Base-by-base conservation (phyloP, 2,797 vertebrate genomes). In the Dermochelys coriacea region DNA sequence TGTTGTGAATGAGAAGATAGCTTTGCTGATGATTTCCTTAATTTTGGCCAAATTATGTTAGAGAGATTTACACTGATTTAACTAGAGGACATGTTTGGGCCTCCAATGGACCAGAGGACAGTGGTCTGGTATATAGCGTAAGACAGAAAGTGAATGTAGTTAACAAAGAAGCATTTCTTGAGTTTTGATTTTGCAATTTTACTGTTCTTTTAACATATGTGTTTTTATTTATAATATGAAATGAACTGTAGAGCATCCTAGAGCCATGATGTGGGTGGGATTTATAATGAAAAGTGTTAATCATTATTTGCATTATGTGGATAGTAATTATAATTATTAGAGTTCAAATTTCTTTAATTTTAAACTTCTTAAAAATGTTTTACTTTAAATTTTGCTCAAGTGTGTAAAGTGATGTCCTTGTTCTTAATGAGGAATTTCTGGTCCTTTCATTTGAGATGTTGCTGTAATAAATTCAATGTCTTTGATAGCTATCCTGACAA, bases 401-500 rank as follows among this genome's bases (percentile, higher is more conserved):
- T 82, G 59, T 77, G 29, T 77, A 49, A 47, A 77, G 49, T 31
- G 27, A 77, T 77, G 45, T 27, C 29, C 55, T 86, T 64, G 29
- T 12, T 61, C 29, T 86, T 5, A 86, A 1, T 54, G 57, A 50
- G 91, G 92, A 84, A 21, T 9, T 0, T 83, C 41, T 93, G 12
- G 25, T 57, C 7, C 47, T 93, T 94, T 49, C 78, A 3, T 59
- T 83, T 86, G 49, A 82, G 52, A 59, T 71, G 12, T 77, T 82
- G 4, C 0, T 71, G 29, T 64, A 74, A 81, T 75, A 47, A 87
- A 87, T 59, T 78, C 71, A 52, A 37, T 85, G 80, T 50, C 88
- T 94, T 91, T 80, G 93, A 75, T 41, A 86, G 18, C 45, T 81
- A 64, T 90, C 80, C 50, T 88, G n/a, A 91, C 1, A 51, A 82